Percentiles rank a stretch among this genome's conserved stretches.
Conservation (phyloP, 2,797 vertebrate genomes). For the Myotis vivesi region DNA sequence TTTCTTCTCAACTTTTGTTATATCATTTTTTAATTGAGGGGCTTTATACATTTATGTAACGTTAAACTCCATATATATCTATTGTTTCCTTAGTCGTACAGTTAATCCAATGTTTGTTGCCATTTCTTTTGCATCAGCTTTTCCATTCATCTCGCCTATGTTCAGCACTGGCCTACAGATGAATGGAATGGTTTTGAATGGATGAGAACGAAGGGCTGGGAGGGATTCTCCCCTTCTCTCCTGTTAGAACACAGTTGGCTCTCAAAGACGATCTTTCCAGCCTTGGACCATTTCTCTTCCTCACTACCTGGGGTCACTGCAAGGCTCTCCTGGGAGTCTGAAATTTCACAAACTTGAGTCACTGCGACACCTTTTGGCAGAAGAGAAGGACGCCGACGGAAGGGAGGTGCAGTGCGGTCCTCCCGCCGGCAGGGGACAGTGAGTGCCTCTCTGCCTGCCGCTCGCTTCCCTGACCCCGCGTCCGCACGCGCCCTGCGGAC, state of each 20-base stretch:
- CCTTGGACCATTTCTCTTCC: not conserved
- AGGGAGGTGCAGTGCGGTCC: not conserved
- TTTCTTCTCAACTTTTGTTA: not conserved
- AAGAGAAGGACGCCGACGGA: not conserved
- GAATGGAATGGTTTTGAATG: not conserved
- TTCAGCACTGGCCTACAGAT: not conserved
- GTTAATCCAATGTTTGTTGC: not conserved
- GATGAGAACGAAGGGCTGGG: not conserved
- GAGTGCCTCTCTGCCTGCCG: not conserved
- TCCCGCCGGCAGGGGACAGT: conserved; percentile 30
- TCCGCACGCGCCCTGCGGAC: not conserved
- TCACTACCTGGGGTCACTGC: not conserved
- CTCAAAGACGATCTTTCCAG: not conserved
- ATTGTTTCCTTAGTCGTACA: not conserved
- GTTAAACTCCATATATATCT: not conserved
- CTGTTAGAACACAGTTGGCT: not conserved
- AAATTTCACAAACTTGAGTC: not conserved
- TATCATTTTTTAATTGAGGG: not conserved
- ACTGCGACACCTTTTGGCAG: conserved; percentile 25
- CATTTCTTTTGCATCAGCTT: not conserved
- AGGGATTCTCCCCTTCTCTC: not conserved
- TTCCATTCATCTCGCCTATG: not conserved
- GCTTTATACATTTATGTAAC: not conserved
- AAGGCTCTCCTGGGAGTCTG: too few species aligned
- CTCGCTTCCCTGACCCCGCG: conserved; percentile 34